These are phyloP conservation scores for Epicauta chinensis DNA, from an alignment of 1,140 invertebrate species.

Conservation along the genomic window DNA sequence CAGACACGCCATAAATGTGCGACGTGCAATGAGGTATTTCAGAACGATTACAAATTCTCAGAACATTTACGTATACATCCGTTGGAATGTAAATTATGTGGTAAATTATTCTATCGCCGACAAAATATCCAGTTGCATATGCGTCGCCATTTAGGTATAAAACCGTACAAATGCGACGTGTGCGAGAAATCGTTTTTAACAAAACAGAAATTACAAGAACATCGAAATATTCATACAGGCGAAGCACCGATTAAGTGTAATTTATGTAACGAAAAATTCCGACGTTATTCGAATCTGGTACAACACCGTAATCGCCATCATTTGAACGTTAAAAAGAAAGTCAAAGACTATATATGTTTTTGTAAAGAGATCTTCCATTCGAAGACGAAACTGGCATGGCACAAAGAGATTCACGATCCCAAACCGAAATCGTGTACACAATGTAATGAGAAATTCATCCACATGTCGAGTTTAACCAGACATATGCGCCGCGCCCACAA, in stretches of 20 bases:
- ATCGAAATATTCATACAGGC: slow-evolving; percentile 75
- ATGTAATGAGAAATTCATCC: slow-evolving; percentile 78
- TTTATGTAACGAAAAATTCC: slow-evolving; percentile 75
- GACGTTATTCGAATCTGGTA: slow-evolving; percentile 76
- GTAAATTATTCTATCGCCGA: slow-evolving; percentile 67
- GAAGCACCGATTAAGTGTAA: slow-evolving; percentile 74
- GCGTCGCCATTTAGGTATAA: slow-evolving; percentile 71
- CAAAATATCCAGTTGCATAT: slow-evolving; percentile 69
- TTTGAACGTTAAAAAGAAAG: slow-evolving; percentile 57
- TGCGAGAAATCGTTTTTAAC: slow-evolving; percentile 75
- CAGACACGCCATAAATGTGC: slow-evolving; percentile 44
- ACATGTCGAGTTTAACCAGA: slow-evolving; percentile 70
- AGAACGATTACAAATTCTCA: slow-evolving; percentile 55
- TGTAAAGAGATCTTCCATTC: slow-evolving; percentile 78
- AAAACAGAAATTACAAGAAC: slow-evolving; percentile 68
- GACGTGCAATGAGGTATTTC: slow-evolving; percentile 55
- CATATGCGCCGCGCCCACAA: slow-evolving; percentile 79
- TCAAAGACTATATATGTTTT: slow-evolving; percentile 73
- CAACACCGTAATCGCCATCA: slow-evolving; percentile 72
- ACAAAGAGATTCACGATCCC: slow-evolving; percentile 75
- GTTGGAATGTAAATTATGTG: slow-evolving; percentile 69
- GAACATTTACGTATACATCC: slow-evolving; percentile 71
- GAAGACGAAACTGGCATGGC: slow-evolving; percentile 75
- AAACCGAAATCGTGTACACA: slow-evolving; percentile 76
- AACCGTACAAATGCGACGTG: slow-evolving; percentile 65